Conservation (phyloP, 2,888 invertebrate species). For the Tridacna gigas region DNA sequence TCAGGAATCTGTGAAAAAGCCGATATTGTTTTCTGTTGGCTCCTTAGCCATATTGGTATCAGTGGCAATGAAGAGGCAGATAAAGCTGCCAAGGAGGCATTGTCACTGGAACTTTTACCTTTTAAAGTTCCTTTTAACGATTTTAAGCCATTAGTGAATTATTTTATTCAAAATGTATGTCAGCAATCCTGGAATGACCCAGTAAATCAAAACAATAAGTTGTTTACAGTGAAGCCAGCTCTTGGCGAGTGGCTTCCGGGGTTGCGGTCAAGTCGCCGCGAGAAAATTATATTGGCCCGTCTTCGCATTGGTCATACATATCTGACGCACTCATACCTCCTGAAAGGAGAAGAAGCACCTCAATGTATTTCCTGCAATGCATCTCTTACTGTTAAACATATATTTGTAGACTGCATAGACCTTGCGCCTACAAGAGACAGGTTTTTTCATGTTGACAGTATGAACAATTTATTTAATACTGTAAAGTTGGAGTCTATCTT, state of each 20-base stretch:
- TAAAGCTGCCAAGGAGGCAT: constrained; percentile 7
- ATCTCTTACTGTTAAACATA: too few species aligned
- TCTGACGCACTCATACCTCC: too few species aligned
- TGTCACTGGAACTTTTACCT: not conserved
- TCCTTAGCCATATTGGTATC: constrained; percentile 34
- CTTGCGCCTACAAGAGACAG: too few species aligned
- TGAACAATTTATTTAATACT: too few species aligned
- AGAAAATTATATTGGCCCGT: constrained; percentile 23
- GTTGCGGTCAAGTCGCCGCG: constrained; percentile 4
- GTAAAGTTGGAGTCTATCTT: too few species aligned
- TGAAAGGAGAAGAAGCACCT: too few species aligned
- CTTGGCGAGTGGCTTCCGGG: constrained; percentile 1
- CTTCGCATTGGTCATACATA: constrained; percentile 27
- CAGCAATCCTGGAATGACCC: constrained; percentile 7
- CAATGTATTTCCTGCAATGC: too few species aligned
- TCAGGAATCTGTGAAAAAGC: not conserved
- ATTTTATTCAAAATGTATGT: constrained; percentile 18
- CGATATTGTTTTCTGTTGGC: constrained; percentile 32
- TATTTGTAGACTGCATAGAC: too few species aligned
- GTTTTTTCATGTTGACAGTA: too few species aligned
- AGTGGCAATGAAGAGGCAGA: constrained; percentile 32
- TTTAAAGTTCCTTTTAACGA: constrained; percentile 11
- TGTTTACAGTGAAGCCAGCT: not conserved
- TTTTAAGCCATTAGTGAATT: constrained; percentile 24
- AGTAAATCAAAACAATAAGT: constrained; percentile 13